These are phyloP conservation scores for Strigops habroptila DNA, from an alignment of 2,113 vertebrate genomes.

Conservation along the genomic window DNA sequence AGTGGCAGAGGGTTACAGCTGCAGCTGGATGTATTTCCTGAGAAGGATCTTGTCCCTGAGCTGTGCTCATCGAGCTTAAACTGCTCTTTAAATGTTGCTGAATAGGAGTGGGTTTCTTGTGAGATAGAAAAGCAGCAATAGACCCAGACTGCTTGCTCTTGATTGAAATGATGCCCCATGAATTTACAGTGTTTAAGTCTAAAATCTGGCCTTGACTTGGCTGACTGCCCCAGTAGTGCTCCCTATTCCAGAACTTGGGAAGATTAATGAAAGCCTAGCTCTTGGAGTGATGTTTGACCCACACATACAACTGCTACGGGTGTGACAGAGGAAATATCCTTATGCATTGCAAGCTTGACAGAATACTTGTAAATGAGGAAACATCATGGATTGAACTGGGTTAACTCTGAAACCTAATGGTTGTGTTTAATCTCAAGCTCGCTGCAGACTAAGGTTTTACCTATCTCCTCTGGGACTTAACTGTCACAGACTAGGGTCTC, in stretches of 20 bases:
- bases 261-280: background rate
- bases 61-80: background rate
- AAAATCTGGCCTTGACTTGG: background rate
- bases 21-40: background rate
- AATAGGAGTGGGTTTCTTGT: background rate
- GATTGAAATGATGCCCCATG: background rate
- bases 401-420: background rate
- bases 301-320: accelerated
- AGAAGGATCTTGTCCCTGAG: background rate
- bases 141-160: background rate
- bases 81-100: background rate
- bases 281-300: background rate
- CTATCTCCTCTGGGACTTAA: background rate
- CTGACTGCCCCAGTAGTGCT: background rate
- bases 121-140: background rate
- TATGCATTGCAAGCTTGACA: background rate
- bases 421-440: background rate
- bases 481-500: background rate
- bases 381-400: background rate
- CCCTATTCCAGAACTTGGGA: background rate
- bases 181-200: background rate
- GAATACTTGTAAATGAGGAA: background rate
- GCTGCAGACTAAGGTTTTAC: background rate
- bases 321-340: background rate
- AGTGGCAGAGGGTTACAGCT: background rate